Conservation (phyloP, 1,140 invertebrate species). For the Drosophila varians region DNA sequence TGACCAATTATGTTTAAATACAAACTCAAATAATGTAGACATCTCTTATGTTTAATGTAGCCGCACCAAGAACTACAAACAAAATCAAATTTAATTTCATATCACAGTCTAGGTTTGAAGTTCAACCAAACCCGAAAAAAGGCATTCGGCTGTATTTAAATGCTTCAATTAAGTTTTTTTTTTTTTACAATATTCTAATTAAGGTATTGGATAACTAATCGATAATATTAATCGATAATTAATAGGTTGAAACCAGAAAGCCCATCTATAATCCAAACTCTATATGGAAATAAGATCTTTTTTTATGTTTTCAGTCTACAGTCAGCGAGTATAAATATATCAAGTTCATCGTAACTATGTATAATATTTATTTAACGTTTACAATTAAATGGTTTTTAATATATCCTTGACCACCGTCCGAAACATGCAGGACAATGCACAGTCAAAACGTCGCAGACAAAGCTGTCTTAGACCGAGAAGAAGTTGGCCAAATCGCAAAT, state of each 20-base stretch:
- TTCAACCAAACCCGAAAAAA: not conserved
- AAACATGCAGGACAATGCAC: slow-evolving; percentile 68
- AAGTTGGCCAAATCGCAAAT: slow-evolving; percentile 73
- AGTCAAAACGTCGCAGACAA: slow-evolving; percentile 66
- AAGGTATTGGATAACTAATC: too few relatives aligned
- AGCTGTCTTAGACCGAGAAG: slow-evolving; percentile 72
- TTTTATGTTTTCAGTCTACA: too few relatives aligned
- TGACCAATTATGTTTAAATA: too few relatives aligned
- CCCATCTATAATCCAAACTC: too few relatives aligned
- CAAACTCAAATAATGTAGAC: not conserved
- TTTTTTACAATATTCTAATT: too few relatives aligned
- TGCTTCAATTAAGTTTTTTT: too few relatives aligned
- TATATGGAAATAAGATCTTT: too few relatives aligned
- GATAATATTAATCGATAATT: too few relatives aligned
- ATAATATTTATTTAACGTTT: not conserved
- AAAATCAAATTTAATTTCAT: not conserved
- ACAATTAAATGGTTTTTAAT: slow-evolving; percentile 54
- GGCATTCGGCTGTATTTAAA: too few relatives aligned
- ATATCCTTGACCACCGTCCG: slow-evolving; percentile 72
- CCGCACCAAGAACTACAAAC: not conserved
- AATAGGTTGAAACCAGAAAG: too few relatives aligned
- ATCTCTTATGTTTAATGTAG: not conserved
- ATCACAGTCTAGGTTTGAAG: not conserved
- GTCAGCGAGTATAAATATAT: too few relatives aligned
- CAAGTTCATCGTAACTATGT: not conserved